Evolutionary conservation across 2,888 invertebrate genomes (phyloP).

Genomic region (Melieria crassipennis): DNA sequence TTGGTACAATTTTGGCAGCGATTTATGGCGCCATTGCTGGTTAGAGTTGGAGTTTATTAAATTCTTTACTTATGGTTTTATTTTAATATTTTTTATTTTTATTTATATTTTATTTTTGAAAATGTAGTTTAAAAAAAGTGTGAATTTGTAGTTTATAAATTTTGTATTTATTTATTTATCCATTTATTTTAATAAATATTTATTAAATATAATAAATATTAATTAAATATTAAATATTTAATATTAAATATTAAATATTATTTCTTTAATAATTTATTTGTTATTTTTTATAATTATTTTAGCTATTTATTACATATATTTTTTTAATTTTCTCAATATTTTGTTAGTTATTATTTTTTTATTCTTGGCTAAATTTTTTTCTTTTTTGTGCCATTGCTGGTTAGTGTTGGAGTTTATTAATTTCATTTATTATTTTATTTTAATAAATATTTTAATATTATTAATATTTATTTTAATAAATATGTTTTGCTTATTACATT

Average conservation of each 20-base stretch:
- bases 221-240: too few species aligned
- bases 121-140: too few species aligned
- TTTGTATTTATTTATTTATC: not conserved
- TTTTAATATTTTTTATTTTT: not conserved
- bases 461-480: not conserved
- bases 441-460: not conserved
- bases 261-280: not conserved
- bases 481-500: too few species aligned
- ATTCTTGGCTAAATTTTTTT: not conserved
- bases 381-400: not conserved
- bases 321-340: too few species aligned
- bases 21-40: constrained; percentile 62
- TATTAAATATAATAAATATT: too few species aligned
- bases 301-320: not conserved
- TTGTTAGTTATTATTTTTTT: not conserved
- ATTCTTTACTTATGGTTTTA: not conserved
- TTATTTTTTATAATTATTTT: not conserved
- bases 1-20: constrained; percentile 61
- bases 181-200: not conserved
- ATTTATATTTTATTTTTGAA: too few species aligned
- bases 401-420: not conserved
- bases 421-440: not conserved
- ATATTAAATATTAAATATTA: too few species aligned
- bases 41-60: constrained; percentile 41
- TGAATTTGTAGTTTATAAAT: too few species aligned